Conservation (phyloP, 2,888 invertebrate genomes). For the Nipponacmea schrenckii region DNA sequence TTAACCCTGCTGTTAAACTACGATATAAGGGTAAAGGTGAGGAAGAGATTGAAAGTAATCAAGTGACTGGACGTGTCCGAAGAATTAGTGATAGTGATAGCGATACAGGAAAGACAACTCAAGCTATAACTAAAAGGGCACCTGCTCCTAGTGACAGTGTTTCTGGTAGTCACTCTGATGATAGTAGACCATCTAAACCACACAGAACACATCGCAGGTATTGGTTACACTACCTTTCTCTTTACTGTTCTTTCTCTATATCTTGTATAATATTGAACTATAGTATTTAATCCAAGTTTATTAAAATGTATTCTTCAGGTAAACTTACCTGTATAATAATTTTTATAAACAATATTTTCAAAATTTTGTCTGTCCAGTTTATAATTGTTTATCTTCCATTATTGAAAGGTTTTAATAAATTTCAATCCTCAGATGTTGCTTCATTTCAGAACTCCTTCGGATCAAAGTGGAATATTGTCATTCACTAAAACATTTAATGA, state of each 20-base stretch:
- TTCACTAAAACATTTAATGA: slow-evolving; percentile 31
- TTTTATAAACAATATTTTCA: slow-evolving; percentile 20
- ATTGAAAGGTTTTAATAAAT: no score
- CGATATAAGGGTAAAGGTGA: slow-evolving; percentile 38
- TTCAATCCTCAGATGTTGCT: background rate
- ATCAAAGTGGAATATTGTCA: slow-evolving; percentile 41
- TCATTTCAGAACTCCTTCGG: slow-evolving; percentile 48
- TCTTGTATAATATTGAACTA: no score
- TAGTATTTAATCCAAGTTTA: no score
- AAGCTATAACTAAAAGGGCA: slow-evolving; percentile 36
- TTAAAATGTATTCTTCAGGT: no score
- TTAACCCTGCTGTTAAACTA: slow-evolving; percentile 44
- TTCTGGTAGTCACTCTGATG: slow-evolving; percentile 54
- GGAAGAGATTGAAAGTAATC: slow-evolving; percentile 29
- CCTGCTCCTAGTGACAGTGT: slow-evolving; percentile 47
- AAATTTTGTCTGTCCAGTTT: background rate
- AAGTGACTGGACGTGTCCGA: slow-evolving; percentile 23
- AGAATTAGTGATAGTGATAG: slow-evolving; percentile 50
- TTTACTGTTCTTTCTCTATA: slow-evolving; percentile 4
- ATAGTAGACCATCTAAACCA: slow-evolving; percentile 30
- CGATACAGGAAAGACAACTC: slow-evolving; percentile 36
- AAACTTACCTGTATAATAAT: slow-evolving; percentile 7
- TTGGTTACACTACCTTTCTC: background rate
- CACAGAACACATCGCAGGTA: slow-evolving; percentile 52
- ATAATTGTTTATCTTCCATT: no score